Evolutionary conservation across 2,797 vertebrate genomes (phyloP), one percentile per base, ranked within the genome.

Genomic region (Chelon auratus): DNA sequence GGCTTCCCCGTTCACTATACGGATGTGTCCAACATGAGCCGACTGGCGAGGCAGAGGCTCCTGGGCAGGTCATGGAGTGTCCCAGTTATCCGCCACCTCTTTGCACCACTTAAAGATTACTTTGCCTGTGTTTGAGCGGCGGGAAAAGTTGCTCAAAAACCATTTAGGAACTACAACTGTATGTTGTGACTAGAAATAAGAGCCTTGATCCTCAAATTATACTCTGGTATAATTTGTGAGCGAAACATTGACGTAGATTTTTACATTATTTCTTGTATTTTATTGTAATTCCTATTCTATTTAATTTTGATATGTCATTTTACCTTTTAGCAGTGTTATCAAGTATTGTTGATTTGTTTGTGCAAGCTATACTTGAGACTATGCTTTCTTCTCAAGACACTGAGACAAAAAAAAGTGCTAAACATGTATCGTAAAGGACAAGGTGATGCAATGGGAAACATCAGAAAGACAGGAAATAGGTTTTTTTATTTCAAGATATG

Each of bases 1-100:
- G 97, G 97, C 80, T 99, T 99, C 91, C 97, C 97, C 8, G 97
- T 97, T 91, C 97, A 99, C 93, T 99, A 99, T 89, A 99, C 97
- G 1, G 98, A 99, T 33, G 97, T 99, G 85, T 99, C 97, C 93
- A 99, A 99, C 95, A 99, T 99, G 98, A 99, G 98, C 93, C 96
- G 97, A 76, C 95, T 99, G 95, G 97, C 97, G 43, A 96, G 97
- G 89, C 98, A 99, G 94, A 96, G 97, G 95, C 96, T 99, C 82
- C 96, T 99, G 87, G 97, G 98, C 84, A 92, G 97, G 70, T 98
- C 97, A 6, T 99, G 98, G 98, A 99, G 98, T 40, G 97, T 99
- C 83, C 97, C 97, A 0, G 97, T 99, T 72, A 99, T 99, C 87
- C 96, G 97, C 90, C 97, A 99, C 95, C 97, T 99, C 92, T 99